phyloP scores from a whole-genome alignment of 2,888 invertebrate species.

The Synanthedon vespiformis region DNA sequence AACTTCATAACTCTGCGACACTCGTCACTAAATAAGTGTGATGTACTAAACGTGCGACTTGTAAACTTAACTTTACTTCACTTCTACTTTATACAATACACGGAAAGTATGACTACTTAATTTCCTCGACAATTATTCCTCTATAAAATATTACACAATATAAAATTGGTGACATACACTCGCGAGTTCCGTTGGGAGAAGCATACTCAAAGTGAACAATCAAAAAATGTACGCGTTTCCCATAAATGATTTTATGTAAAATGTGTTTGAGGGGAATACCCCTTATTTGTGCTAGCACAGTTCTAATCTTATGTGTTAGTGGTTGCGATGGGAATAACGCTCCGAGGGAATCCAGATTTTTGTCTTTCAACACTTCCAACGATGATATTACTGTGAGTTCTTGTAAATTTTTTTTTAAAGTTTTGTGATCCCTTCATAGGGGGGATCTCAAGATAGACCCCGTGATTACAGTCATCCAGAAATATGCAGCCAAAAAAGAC shows the following conservation, averaged over 20 bases:
- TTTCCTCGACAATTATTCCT: constrained; percentile 30
- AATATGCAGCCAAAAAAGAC: no score
- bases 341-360: constrained; percentile 43
- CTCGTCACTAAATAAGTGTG: no score
- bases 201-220: constrained; percentile 7
- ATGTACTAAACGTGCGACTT: no score
- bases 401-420: no score
- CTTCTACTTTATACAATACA: constrained; percentile 26
- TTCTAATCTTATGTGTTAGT: constrained; percentile 18
- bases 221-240: background rate
- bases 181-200: constrained; percentile 23
- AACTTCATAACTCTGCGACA: no score
- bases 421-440: no score
- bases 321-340: constrained; percentile 11
- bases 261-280: constrained; percentile 15
- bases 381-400: constrained; percentile 69
- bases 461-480: no score
- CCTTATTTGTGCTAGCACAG: constrained; percentile 15
- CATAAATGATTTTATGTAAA: constrained; percentile 1
- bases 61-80: constrained; percentile 14
- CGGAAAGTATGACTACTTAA: constrained; percentile 39
- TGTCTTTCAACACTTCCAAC: constrained; percentile 68
- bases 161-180: constrained; percentile 32
- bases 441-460: no score
- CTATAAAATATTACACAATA: constrained; percentile 23